Conservation (phyloP, 2,888 invertebrate species). For the Agonum fuliginosum region DNA sequence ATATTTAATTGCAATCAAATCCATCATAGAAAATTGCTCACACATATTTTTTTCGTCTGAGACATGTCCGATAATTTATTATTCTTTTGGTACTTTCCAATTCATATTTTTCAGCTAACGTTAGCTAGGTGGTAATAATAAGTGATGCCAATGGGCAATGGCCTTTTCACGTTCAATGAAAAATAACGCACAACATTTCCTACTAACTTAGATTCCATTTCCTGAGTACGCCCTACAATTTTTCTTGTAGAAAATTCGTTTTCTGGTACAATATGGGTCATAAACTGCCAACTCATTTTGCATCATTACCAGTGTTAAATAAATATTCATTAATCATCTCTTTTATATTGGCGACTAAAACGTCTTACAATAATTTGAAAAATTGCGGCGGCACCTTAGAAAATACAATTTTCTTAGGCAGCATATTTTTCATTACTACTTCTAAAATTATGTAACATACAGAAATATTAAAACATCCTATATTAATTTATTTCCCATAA, state of each 20-base stretch:
- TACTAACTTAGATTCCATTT: conserved; percentile 5
- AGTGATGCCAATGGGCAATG: no score
- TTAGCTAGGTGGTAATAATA: no score
- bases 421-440: background rate
- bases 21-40: no score
- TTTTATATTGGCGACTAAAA: background rate
- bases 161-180: no score
- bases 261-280: background rate
- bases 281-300: conserved; percentile 32
- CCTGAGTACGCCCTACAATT: conserved; percentile 20
- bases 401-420: background rate
- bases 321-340: conserved; percentile 10
- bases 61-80: no score
- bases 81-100: no score
- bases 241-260: conserved; percentile 9
- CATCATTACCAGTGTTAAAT: conserved; percentile 12
- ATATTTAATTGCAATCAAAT: no score
- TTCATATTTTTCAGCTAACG: no score
- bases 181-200: conserved; percentile 9
- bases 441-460: no score
- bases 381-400: background rate
- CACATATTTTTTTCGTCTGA: no score
- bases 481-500: no score
- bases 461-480: no score
- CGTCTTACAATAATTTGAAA: background rate